phyloP scores from a whole-genome alignment of 2,888 invertebrate species.

The Mesorhabditis belari region DNA sequence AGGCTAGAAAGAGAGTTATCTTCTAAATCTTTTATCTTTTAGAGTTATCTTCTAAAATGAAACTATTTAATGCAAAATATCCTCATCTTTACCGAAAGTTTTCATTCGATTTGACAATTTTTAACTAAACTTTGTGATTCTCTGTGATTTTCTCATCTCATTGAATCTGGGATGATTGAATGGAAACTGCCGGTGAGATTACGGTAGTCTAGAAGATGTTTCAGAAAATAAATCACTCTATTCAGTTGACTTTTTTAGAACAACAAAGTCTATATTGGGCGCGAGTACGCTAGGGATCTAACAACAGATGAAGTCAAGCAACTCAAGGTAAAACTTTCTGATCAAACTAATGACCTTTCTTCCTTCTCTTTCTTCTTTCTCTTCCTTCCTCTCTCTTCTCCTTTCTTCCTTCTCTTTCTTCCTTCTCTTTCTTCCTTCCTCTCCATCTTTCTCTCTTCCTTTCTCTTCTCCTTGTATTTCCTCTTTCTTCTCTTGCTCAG shows the following conservation, averaged over 20 bases:
- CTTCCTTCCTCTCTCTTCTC: not conserved
- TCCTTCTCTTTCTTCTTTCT: not conserved
- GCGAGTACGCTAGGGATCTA: constrained; percentile 45
- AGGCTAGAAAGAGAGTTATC: not conserved
- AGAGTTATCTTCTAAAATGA: too few relatives aligned
- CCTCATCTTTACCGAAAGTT: not conserved
- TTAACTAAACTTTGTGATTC: not conserved
- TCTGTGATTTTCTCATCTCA: not conserved
- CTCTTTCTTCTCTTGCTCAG: not conserved
- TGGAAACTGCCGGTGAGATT: too few relatives aligned
- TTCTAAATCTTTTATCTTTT: too few relatives aligned
- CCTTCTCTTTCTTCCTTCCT: constrained; percentile 1
- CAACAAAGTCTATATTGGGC: constrained; percentile 49
- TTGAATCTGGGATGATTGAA: not conserved
- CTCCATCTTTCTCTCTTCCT: not conserved
- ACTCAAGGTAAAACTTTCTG: constrained; percentile 11
- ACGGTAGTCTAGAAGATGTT: too few relatives aligned
- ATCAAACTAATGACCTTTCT: not conserved
- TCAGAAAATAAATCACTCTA: too few relatives aligned
- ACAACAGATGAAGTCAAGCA: constrained; percentile 33
- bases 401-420: not conserved
- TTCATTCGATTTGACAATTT: not conserved
- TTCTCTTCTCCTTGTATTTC: not conserved
- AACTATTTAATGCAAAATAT: too few relatives aligned
- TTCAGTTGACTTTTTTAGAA: too few relatives aligned